Evolutionary conservation across 2,888 invertebrate species (phyloP).

Genomic region (Tillus elongatus): DNA sequence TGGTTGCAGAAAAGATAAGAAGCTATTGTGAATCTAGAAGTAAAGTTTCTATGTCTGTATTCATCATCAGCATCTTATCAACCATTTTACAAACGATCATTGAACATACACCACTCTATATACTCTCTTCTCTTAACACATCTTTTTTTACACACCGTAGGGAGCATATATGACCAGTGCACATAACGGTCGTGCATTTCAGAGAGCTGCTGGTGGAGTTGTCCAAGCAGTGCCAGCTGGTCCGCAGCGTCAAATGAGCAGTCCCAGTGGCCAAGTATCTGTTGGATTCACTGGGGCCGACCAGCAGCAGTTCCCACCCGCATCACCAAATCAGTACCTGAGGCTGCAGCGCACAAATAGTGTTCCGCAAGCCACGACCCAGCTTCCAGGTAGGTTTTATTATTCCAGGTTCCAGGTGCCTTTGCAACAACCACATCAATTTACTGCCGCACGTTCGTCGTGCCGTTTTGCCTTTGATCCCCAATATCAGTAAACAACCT

Average conservation of each 20-base stretch:
- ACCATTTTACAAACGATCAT: neutral
- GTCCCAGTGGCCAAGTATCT: constrained; percentile 46
- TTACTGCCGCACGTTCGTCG: too few relatives aligned
- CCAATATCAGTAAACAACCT: too few relatives aligned
- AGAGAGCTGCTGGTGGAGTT: constrained; percentile 37
- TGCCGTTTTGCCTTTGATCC: too few relatives aligned
- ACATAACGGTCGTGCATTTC: constrained; percentile 26
- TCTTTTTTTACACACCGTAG: constrained; percentile 15
- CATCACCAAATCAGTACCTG: constrained; percentile 47
- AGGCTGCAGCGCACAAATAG: constrained; percentile 53
- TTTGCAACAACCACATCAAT: too few relatives aligned
- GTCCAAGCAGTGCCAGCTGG: constrained; percentile 47
- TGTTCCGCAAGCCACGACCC: constrained; percentile 48
- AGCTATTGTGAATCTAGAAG: too few relatives aligned
- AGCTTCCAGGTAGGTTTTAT: constrained; percentile 49
- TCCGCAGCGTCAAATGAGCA: constrained; percentile 43
- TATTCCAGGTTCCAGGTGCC: too few relatives aligned
- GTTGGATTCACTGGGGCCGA: constrained; percentile 49
- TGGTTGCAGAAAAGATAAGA: too few relatives aligned
- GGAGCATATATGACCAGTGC: constrained; percentile 20
- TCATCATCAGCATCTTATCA: constrained; percentile 10
- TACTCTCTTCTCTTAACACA: constrained; percentile 16
- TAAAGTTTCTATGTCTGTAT: constrained; percentile 9
- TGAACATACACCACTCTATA: constrained; percentile 10
- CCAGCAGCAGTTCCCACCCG: constrained; percentile 45